Evolutionary conservation across 1,140 invertebrate species (phyloP), one percentile per base, ranked within the genome.

Genomic region (Anastrepha obliqua): DNA sequence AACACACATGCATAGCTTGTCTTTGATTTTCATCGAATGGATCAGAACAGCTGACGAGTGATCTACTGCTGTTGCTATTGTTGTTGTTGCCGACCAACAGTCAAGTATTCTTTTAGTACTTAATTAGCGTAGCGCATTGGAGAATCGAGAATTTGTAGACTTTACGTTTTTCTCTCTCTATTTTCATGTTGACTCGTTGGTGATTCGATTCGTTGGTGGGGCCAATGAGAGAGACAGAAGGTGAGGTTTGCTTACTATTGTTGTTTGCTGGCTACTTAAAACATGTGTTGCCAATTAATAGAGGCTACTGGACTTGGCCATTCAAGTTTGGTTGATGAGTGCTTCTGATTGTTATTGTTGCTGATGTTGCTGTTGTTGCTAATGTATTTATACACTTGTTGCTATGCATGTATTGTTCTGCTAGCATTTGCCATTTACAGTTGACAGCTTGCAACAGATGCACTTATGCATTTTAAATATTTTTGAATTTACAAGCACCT

Each of bases 391-490:
- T 5, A n/a, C 47, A 78, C 42, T 81, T 20, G 74, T 81, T 81
- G 47, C 51, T 81, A 58, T 55, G 74, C 74, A 2, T 55, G 17
- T 55, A 58, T 81, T 81, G 74, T 81, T 55, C 74, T 81, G 47
- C 20, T 15, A 55, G 17, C 74, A 47, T 29, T 29, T 39, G 74
- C n/a, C 74, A 58, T 81, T 81, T 58, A 55, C 44, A 81, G 4
- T 58, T 58, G 74, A 58, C 74, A 81, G n/a, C 8, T 81, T 81
- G 74, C 74, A 81, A 81, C 74, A 51, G 74, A 55, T 81, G 74
- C 74, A 81, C 51, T 81, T 81, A 81, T 58, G 74, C 74, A 81
- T 47, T 78, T 78, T 78, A 29, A 5, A 39, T 67, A 67, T 81
- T n/a, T 51, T 2, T 55, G 17, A 55, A 55, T 55, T 29, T 17